Evolutionary conservation across 2,113 vertebrate genomes (phyloP).

Genomic region (Coptodon bakossiorum): DNA sequence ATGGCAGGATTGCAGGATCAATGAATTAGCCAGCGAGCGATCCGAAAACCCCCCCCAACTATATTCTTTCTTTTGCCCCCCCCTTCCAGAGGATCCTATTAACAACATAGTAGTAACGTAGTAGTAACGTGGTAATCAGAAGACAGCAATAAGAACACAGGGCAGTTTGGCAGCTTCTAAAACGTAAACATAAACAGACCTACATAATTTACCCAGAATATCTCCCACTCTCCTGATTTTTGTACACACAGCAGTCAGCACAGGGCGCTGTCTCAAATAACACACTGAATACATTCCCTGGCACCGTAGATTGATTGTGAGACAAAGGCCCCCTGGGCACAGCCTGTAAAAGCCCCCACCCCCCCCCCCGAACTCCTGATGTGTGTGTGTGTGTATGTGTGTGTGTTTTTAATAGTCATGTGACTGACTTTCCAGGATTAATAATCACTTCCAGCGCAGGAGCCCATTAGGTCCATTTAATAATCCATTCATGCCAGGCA

Average conservation of each 20-base stretch:
- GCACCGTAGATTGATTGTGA: not conserved
- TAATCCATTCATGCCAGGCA: not conserved
- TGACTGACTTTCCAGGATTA: not conserved
- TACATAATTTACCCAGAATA: conserved; percentile 1
- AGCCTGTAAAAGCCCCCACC: not conserved
- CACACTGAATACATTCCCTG: conserved; percentile 24
- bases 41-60: not conserved
- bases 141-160: conserved; percentile 50
- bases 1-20: not conserved
- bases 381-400: not conserved
- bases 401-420: not conserved
- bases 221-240: not conserved
- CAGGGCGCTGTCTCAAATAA: conserved; percentile 44
- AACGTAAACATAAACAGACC: conserved; percentile 58
- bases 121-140: conserved; percentile 29
- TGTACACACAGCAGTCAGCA: not conserved
- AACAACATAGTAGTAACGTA: not conserved
- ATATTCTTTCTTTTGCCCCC: not conserved
- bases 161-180: conserved; percentile 73
- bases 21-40: conserved; percentile 11
- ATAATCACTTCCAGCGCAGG: not conserved
- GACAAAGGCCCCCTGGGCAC: not conserved
- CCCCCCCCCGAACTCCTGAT: not conserved
- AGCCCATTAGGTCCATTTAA: not conserved
- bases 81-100: not conserved